Percentiles rank a stretch among this genome's conserved stretches.
These are phyloP conservation scores for Dysdera silvatica DNA, from an alignment of 1,140 invertebrate species.

Conservation along the genomic window DNA sequence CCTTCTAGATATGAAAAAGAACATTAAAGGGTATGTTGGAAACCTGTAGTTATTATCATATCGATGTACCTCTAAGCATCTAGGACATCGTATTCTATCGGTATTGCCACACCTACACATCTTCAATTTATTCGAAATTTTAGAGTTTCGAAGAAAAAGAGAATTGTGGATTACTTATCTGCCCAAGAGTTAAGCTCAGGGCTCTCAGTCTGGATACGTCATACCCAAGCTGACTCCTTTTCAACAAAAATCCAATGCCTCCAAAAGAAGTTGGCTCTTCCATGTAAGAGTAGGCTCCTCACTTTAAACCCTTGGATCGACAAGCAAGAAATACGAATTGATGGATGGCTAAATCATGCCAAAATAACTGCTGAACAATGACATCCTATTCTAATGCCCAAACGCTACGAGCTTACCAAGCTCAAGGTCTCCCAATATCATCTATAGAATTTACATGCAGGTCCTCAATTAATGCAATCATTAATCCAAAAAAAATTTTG, in stretches of 20 bases:
- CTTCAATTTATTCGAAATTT: not conserved
- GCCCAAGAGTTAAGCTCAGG: not conserved
- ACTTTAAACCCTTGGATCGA: not conserved
- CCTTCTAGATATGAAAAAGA: too few species aligned
- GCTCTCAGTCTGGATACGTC: not conserved
- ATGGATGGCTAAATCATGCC: not conserved
- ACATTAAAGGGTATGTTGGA: too few species aligned
- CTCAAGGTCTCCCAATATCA: too few species aligned
- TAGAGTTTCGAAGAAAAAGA: not conserved
- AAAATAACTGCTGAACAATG: not conserved
- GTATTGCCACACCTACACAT: not conserved
- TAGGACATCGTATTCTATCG: too few species aligned
- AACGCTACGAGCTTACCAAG: too few species aligned
- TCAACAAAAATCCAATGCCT: not conserved
- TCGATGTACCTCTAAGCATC: too few species aligned
- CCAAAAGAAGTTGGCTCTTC: not conserved
- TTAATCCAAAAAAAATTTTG: too few species aligned
- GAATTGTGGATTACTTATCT: not conserved
- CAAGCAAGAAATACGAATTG: not conserved
- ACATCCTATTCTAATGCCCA: too few species aligned
- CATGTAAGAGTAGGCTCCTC: conserved; percentile 4
- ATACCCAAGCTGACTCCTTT: not conserved
- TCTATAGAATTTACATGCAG: too few species aligned
- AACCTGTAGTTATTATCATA: too few species aligned
- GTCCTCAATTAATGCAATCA: too few species aligned